These are phyloP conservation scores for Alcedo atthis DNA, from an alignment of 2,797 vertebrate species.

Conservation along the genomic window DNA sequence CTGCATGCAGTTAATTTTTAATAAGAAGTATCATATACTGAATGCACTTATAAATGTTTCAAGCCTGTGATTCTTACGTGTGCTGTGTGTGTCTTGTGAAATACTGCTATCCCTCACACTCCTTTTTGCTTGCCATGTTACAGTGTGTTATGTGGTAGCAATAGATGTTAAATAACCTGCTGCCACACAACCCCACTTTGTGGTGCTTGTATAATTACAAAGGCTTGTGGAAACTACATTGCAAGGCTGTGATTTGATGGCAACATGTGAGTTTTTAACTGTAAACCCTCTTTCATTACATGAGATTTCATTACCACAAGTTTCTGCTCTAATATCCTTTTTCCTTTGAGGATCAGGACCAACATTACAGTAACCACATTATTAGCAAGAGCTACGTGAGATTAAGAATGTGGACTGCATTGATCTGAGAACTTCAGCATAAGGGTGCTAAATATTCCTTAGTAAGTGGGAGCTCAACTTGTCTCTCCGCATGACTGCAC, in stretches of 20 bases:
- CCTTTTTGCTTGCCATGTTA: background rate
- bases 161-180: slow-evolving; percentile 36
- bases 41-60: background rate
- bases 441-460: slow-evolving; percentile 51
- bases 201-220: slow-evolving; percentile 33
- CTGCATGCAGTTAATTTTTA: background rate
- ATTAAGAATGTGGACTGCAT: slow-evolving; percentile 43
- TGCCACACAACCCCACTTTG: background rate
- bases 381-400: slow-evolving; percentile 47
- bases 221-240: slow-evolving; percentile 31
- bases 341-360: slow-evolving; percentile 48
- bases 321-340: slow-evolving; percentile 64
- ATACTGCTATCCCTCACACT: background rate
- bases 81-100: background rate
- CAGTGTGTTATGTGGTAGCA: background rate
- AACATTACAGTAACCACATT: slow-evolving; percentile 41
- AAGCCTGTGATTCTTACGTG: background rate
- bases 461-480: slow-evolving; percentile 50
- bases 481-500: slow-evolving; percentile 24
- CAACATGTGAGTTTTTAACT: slow-evolving; percentile 2
- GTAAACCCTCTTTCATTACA: slow-evolving; percentile 51
- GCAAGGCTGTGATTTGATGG: slow-evolving; percentile 43
- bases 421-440: slow-evolving; percentile 48
- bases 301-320: slow-evolving; percentile 58
- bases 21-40: background rate